Percentiles rank a stretch among this genome's conserved stretches.
Conservation (phyloP, 2,797 vertebrate species). For the Champsocephalus gunnari region DNA sequence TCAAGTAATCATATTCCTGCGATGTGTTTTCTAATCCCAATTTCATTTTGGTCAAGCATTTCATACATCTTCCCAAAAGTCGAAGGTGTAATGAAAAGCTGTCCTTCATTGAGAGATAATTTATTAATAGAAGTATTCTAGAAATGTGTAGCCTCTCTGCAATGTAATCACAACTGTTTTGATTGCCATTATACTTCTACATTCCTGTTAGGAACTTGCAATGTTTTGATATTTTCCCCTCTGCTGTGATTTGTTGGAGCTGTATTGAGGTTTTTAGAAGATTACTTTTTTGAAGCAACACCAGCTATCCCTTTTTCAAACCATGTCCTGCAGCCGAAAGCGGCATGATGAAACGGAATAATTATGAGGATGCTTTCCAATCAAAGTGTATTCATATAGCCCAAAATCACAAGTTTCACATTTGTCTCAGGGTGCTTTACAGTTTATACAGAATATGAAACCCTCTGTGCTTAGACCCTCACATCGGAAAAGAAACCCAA, state of each 20-base stretch:
- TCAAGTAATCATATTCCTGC: background rate
- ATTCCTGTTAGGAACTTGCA: background rate
- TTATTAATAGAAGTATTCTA: background rate
- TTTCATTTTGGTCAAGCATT: background rate
- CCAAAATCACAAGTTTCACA: no score
- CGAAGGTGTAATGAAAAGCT: background rate
- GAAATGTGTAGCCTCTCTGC: background rate
- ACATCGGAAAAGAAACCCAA: no score
- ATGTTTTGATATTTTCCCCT: background rate
- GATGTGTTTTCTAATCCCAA: background rate
- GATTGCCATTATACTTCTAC: background rate
- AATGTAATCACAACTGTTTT: background rate
- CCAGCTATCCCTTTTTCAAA: background rate
- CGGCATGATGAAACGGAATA: background rate
- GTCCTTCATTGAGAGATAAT: background rate
- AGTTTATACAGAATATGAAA: no score
- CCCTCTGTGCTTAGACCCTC: no score
- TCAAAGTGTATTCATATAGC: no score
- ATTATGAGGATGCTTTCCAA: background rate
- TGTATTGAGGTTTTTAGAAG: background rate
- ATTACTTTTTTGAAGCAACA: conserved; percentile 9
- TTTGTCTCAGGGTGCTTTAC: no score
- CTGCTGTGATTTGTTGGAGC: background rate
- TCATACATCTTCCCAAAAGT: background rate
- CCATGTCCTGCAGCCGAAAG: background rate